Conservation (phyloP, 2,797 vertebrate species). For the Ctenopoma kingsleyae region DNA sequence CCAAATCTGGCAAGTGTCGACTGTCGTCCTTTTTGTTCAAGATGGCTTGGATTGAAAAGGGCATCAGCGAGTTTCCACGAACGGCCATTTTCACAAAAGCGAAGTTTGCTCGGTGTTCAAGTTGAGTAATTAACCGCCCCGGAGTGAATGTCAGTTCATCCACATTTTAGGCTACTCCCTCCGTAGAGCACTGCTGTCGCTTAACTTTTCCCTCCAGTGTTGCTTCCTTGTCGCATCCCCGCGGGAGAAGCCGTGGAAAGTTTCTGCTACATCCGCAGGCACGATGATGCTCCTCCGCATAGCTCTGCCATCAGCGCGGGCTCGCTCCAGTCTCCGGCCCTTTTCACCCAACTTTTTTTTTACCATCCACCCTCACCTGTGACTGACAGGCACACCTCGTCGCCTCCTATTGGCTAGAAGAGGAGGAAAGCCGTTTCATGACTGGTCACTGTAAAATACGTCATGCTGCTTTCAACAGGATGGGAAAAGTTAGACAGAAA, state of each 20-base stretch:
- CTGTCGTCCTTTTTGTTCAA: constrained; percentile 93
- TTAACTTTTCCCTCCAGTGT: constrained; percentile 41
- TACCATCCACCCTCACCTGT: constrained; percentile 86
- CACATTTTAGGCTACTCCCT: constrained; percentile 65
- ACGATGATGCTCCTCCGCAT: constrained; percentile 74
- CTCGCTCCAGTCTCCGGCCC: constrained; percentile 75
- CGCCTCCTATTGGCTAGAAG: constrained; percentile 76
- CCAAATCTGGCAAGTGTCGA: constrained; percentile 83
- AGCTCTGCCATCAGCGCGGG: constrained; percentile 76
- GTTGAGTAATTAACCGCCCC: constrained; percentile 28
- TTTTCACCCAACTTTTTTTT: constrained; percentile 80
- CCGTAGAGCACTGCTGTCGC: constrained; percentile 42
- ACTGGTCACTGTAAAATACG: constrained; percentile 80
- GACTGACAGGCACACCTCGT: constrained; percentile 83
- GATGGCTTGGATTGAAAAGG: constrained; percentile 98
- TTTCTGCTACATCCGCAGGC: constrained; percentile 66
- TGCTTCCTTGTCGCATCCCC: constrained; percentile 70
- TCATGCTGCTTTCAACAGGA: constrained; percentile 61
- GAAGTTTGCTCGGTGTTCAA: constrained; percentile 47
- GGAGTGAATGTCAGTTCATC: constrained; percentile 67
- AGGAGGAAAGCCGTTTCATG: constrained; percentile 47
- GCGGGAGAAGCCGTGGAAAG: constrained; percentile 66
- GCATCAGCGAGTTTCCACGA: constrained; percentile 90
- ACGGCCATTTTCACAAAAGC: constrained; percentile 88
- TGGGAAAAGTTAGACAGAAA: constrained; percentile 40